Conservation (phyloP, 2,113 vertebrate genomes). For the Chunga burmeisteri region DNA sequence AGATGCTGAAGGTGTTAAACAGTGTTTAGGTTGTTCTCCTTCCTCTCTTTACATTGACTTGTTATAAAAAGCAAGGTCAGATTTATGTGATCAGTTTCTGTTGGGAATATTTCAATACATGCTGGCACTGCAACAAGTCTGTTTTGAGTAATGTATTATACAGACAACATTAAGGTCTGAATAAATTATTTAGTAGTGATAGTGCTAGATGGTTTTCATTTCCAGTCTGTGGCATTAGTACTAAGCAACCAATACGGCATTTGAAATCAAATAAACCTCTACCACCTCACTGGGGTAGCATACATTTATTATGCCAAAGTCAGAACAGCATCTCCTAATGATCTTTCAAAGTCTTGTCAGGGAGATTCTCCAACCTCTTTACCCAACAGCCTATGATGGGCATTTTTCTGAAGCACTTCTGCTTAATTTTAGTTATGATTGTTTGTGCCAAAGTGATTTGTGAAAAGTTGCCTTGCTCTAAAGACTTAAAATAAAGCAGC, state of each 20-base stretch:
- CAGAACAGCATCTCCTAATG: not conserved
- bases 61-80: slow-evolving; percentile 53
- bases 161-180: slow-evolving; percentile 65
- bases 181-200: slow-evolving; percentile 67
- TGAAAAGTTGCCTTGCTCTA: not conserved
- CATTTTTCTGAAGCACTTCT: not conserved
- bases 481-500: not conserved
- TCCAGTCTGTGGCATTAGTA: slow-evolving; percentile 34
- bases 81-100: slow-evolving; percentile 53
- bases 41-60: slow-evolving; percentile 49
- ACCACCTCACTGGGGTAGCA: not conserved
- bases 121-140: slow-evolving; percentile 45
- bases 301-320: not conserved
- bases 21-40: slow-evolving; percentile 56
- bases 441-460: not conserved
- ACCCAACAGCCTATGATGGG: not conserved
- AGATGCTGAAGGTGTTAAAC: slow-evolving; percentile 73
- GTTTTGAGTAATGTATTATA: slow-evolving; percentile 37
- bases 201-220: slow-evolving; percentile 53
- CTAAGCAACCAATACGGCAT: not conserved
- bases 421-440: not conserved
- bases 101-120: slow-evolving; percentile 53
- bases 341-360: not conserved
- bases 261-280: slow-evolving; percentile 22
- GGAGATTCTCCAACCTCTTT: not conserved